Base-by-base conservation (phyloP, 2,113 vertebrate species). In the Procapra przewalskii region DNA sequence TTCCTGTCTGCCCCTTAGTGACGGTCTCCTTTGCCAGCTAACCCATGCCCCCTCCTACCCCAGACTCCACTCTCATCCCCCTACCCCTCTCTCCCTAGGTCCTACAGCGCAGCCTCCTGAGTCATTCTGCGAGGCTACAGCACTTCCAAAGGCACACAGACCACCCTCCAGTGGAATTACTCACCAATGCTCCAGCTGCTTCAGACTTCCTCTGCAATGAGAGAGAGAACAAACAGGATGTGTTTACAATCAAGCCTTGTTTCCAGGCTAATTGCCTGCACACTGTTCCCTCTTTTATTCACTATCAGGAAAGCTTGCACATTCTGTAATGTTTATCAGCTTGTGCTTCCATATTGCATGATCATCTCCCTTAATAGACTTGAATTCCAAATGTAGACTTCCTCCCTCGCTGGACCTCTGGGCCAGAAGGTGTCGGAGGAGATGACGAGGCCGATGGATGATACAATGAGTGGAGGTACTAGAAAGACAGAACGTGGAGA, bases 131-230 rank as follows among this genome's bases (percentile, higher is more conserved):
- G 25, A 54, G 75, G 23, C 59, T 60, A 55, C 33, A 54, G 52
- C 19, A 48, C 64, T 25, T 7, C 21, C 33, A 23, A 23, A 45
- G 27, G 16, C 40, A 5, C 0, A 1, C 23, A 64, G 85, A 82
- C 36, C 84, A 48, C 81, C 71, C 40, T 21, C 17, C 81, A 16
- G 1, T 16, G 43, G 9, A 21, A 23, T 43, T 54, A 88, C 98
- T 97, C 79, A 93, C 96, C 96, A 0, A 0, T 31, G 11, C 55
- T 59, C 11, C 91, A 0, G 71, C 84, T 2, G 82, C 96, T 85
- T 98, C 97, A 98, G 36, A 98, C 98, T 96, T 98, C 98, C 95
- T 98, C 98, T 98, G 98, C 40, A 94, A 96, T 0, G 52, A 93
- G 45, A 96, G 60, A 43, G 29, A 96, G 15, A 80, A 48, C 3